Conservation (phyloP, 1,140 invertebrate species). For the Tachypleus tridentatus region DNA sequence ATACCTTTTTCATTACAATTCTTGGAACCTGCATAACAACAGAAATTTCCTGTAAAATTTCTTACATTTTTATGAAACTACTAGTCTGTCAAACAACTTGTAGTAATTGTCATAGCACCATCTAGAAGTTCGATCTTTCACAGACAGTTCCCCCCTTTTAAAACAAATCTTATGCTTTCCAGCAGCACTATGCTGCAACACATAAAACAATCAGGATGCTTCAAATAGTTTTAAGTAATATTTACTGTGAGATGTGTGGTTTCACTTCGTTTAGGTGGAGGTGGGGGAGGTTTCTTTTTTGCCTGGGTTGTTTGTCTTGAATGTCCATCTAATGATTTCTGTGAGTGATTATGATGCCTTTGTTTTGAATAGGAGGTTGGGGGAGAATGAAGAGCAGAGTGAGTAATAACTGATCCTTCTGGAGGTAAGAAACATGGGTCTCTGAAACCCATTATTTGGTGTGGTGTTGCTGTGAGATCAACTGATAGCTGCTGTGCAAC, state of each 20-base stretch:
- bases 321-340: conserved; percentile 6
- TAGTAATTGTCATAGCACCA: no score
- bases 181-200: no score
- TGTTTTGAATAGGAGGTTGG: conserved; percentile 38
- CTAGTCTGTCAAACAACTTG: no score
- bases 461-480: conserved; percentile 68
- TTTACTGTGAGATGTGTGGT: conserved; percentile 56
- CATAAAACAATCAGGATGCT: no score
- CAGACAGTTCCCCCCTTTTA: no score
- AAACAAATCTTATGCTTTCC: no score
- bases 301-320: conserved; percentile 16
- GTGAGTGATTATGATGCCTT: conserved; percentile 5
- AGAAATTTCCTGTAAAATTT: no score
- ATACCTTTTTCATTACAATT: no score
- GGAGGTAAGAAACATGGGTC: conserved; percentile 26
- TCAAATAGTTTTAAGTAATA: background rate
- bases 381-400: conserved; percentile 37
- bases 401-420: conserved; percentile 4
- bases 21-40: no score
- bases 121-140: no score
- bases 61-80: no score
- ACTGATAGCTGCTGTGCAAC: conserved; percentile 72
- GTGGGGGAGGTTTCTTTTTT: conserved; percentile 56
- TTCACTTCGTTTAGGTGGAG: conserved; percentile 61
- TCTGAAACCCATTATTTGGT: conserved; percentile 78